Percentiles rank a stretch among this genome's conserved stretches.
Conservation (phyloP, 2,888 invertebrate genomes). For the Pseudoips prasinana region DNA sequence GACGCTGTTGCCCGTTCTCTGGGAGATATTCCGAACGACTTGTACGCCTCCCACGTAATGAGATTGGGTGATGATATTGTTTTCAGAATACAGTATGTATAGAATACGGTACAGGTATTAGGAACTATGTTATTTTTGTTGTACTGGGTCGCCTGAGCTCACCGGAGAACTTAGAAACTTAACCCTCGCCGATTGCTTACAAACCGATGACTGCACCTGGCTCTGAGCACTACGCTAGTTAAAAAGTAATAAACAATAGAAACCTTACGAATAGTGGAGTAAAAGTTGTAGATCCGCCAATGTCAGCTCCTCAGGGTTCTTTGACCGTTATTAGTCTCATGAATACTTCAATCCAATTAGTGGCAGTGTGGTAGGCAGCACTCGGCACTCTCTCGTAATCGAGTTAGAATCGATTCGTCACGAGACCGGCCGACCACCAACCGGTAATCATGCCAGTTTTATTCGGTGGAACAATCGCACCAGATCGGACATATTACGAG, state of each 20-base stretch:
- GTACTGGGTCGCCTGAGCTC: too few relatives aligned
- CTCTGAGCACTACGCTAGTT: too few relatives aligned
- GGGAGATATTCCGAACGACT: too few relatives aligned
- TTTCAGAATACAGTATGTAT: too few relatives aligned
- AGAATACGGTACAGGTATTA: too few relatives aligned
- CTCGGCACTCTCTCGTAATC: slow-evolving; percentile 42
- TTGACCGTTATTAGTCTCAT: slow-evolving; percentile 29
- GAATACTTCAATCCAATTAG: slow-evolving; percentile 37
- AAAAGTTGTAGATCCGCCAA: slow-evolving; percentile 28
- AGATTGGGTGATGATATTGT: too few relatives aligned
- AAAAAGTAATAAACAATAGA: slow-evolving; percentile 6
- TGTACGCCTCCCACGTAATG: too few relatives aligned
- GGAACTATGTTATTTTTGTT: too few relatives aligned
- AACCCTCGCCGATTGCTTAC: too few relatives aligned
- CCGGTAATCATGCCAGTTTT: slow-evolving; percentile 14
- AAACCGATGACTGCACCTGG: too few relatives aligned
- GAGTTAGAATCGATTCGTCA: slow-evolving; percentile 60
- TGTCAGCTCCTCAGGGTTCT: slow-evolving; percentile 35
- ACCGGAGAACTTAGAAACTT: too few relatives aligned
- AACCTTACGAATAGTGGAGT: slow-evolving; percentile 22
- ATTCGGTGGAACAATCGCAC: slow-evolving; percentile 10
- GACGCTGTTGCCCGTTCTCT: too few relatives aligned
- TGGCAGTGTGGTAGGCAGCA: slow-evolving; percentile 23
- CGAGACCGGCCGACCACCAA: slow-evolving; percentile 34
- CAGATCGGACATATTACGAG: slow-evolving; percentile 9